Percentiles rank a stretch among this genome's conserved stretches.
These are phyloP conservation scores for Spodoptera exigua DNA, from an alignment of 2,888 invertebrate genomes.

Conservation along the genomic window DNA sequence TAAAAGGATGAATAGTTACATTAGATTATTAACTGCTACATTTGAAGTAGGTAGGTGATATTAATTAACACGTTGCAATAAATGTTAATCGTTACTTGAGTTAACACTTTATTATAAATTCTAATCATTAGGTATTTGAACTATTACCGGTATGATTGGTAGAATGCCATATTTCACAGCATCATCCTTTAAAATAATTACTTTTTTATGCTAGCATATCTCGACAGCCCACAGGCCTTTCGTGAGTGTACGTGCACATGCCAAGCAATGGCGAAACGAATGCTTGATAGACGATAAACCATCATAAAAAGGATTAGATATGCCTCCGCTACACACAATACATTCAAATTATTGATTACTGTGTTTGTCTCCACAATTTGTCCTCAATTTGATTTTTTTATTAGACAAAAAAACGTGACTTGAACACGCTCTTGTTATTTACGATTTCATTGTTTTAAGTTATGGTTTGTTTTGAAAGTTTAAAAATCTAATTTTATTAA, in stretches of 20 bases:
- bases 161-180: not conserved
- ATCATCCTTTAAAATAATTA: not conserved
- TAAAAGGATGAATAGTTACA: no score
- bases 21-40: no score
- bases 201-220: slow-evolving; percentile 1
- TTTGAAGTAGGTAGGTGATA: no score
- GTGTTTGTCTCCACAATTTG: slow-evolving; percentile 42
- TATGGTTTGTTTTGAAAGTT: no score
- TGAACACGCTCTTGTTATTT: slow-evolving; percentile 10
- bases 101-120: no score
- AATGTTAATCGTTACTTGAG: no score
- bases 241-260: slow-evolving; percentile 15
- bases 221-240: slow-evolving; percentile 21
- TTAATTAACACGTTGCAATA: no score
- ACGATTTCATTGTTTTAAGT: no score
- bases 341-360: slow-evolving; percentile 45
- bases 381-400: slow-evolving; percentile 55
- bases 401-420: slow-evolving; percentile 48
- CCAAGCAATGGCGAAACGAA: slow-evolving; percentile 47
- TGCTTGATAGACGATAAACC: slow-evolving; percentile 51
- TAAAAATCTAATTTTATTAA: no score
- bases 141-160: slow-evolving; percentile 1
- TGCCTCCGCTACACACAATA: slow-evolving; percentile 47
- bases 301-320: slow-evolving; percentile 58
- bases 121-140: no score